Evolutionary conservation across 1,140 invertebrate genomes (phyloP).

Genomic region (Drosophila navojoa): DNA sequence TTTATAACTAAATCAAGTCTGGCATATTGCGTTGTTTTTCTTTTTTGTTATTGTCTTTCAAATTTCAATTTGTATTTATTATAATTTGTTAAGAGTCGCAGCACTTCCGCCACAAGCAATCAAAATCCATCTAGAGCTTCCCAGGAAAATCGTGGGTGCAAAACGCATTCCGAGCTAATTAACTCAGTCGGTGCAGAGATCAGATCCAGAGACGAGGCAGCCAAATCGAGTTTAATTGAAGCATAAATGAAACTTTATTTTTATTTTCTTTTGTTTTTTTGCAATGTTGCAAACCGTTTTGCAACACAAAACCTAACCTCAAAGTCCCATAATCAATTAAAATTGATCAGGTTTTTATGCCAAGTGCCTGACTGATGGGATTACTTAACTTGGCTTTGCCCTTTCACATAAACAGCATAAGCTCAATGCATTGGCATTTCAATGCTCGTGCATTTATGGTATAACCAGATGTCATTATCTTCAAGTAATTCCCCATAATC

Average conservation of each 20-base stretch:
- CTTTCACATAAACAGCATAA: too few species aligned
- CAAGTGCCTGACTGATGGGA: too few species aligned
- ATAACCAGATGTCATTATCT: conserved; percentile 64
- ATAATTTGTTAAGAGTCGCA: neutral
- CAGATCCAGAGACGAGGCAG: neutral
- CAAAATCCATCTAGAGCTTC: neutral
- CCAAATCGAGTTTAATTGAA: conserved; percentile 1
- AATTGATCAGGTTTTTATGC: too few species aligned
- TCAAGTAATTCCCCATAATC: conserved; percentile 72
- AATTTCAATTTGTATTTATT: neutral
- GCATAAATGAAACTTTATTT: neutral
- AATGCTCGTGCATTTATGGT: conserved; percentile 5
- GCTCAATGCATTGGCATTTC: neutral
- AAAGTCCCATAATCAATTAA: neutral
- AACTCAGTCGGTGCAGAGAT: neutral
- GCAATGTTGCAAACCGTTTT: neutral
- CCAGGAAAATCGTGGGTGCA: neutral
- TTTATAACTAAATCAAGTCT: conserved; percentile 19
- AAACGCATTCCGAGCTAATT: neutral
- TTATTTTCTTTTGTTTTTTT: neutral
- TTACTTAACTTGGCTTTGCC: neutral
- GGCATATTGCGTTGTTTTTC: conserved; percentile 26
- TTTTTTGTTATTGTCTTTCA: conserved; percentile 1
- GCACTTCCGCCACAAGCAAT: conserved; percentile 8
- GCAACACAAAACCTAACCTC: neutral